Base-by-base conservation (phyloP, 2,113 vertebrate species). In the Pampusana beccarii region DNA sequence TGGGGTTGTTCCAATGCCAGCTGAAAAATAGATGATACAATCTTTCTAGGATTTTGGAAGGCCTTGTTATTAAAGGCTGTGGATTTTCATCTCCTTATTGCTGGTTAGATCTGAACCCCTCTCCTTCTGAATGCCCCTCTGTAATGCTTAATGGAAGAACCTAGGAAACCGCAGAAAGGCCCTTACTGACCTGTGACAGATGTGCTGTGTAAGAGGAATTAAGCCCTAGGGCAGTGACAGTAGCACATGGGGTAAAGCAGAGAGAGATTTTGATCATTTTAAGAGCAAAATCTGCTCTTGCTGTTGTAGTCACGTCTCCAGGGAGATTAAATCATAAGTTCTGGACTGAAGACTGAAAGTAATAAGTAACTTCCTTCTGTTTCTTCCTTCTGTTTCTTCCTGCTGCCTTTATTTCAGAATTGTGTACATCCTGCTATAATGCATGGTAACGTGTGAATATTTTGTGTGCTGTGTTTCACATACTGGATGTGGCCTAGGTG, bases 381-480 rank as follows among this genome's bases (percentile, higher is more conserved):
- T 95, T 90, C 95, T 96, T 97, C 96, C 93, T 95, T 92, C 80
- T 88, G 73, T 96, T 95, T 90, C 95, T 96, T 97, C 96, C 93
- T 95, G 93, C 80, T 88, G 73, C 78, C 91, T 94, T 88, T 81
- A 81, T 94, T 93, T 79, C 75, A 26, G 46, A 80, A 50, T 67
- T 65, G 57, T 36, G 44, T 71, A 80, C 88, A 86, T 96, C 92
- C 90, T 94, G 90, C 82, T 90, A 1, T 48, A 83, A 40, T 16
- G 26, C 21, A 48, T 65, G 86, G 78, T 71, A 80, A 7, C 23
- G 61, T 69, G 64, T 77, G 85, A 88, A 13, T 93, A 67, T 84
- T 92, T 86, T 53, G 67, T 95, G 72, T 80, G 48, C 44, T 5
- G 1, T 29, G 34, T 77, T 91, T 88, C 86, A 72, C 72, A 81